Percentiles rank a stretch among this genome's conserved stretches.
phyloP scores from a whole-genome alignment of 2,888 invertebrate species.

The Ormyrus thymus region DNA sequence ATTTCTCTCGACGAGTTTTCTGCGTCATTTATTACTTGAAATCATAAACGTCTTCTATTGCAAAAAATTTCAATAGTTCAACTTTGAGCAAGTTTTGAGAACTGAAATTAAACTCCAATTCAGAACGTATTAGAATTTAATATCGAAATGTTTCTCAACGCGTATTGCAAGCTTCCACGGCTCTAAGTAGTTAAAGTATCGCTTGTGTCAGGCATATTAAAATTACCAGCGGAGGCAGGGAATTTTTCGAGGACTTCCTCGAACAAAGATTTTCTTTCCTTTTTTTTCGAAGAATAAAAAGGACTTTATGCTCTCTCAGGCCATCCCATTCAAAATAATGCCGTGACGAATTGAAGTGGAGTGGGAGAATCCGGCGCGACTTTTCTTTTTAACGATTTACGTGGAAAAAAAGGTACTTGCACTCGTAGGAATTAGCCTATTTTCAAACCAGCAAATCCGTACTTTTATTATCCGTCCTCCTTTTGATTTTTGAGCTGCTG shows the following conservation, averaged over 20 bases:
- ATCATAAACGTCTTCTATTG: no score
- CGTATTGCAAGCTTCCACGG: not conserved
- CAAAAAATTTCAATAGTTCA: no score
- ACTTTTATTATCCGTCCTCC: conserved; percentile 28
- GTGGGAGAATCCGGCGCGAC: not conserved
- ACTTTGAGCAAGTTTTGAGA: no score
- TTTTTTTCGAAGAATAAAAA: not conserved
- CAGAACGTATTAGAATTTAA: no score
- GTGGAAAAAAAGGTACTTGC: conserved; percentile 37
- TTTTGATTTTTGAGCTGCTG: not conserved
- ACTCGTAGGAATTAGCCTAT: conserved; percentile 46
- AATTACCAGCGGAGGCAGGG: not conserved
- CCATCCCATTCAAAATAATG: conserved; percentile 14
- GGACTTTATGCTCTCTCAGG: conserved; percentile 13
- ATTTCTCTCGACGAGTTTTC: not conserved
- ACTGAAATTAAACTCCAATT: no score
- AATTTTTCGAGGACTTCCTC: not conserved
- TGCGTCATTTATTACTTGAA: no score
- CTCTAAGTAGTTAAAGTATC: not conserved
- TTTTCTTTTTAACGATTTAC: conserved; percentile 22
- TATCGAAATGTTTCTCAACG: no score
- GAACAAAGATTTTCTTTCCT: conserved; percentile 1
- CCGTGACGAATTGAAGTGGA: not conserved
- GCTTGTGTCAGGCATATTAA: not conserved
- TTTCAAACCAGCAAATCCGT: conserved; percentile 35